Evolutionary conservation across 2,888 invertebrate genomes (phyloP), one percentile per base, ranked within the genome.

Genomic region (Tachina fera): DNA sequence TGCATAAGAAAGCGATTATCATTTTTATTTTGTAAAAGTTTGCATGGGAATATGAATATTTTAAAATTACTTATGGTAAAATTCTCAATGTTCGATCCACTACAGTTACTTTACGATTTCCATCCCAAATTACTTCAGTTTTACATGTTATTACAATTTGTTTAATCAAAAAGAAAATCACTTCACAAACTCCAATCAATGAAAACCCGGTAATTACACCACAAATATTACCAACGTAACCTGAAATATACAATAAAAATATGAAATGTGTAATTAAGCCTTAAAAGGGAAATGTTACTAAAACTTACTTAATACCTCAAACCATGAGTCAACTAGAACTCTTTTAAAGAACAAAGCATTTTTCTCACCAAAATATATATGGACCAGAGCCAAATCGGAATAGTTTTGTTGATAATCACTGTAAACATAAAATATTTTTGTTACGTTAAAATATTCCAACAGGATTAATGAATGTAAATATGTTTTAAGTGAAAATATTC

Each of bases 131-230:
- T 39, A 87, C 79, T 84, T 91, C 91, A 74, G 88, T 87, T 85
- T 87, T 88, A 80, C 88, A 89, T 78, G 88, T 88, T 77, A 77
- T 86, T 85, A 88, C 87, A 88, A 94, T 93, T 88, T 94, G 92
- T 87, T 94, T 89, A 16, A 93, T 89, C 80, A 94, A 89, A 90
- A 94, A 96, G 92, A 95, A 96, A 67, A 94, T 45, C 13, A 95
- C 89, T 93, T 96, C 96, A 22, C 94, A 92, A 53, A 94, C 89
- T 88, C 94, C 94, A 89, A 95, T 94, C 72, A 95, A 91, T 77
- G 95, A 95, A 89, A 95, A 94, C 81, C 96, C 96, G 81, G 95
- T 93, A 80, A 95, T 93, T 87, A 96, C 93, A 51, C 95, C 94
- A 84, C 94, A 94, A 87, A 95, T 94, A 80, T 95, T 95, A 53